Evolutionary conservation across 2,888 invertebrate species (phyloP).

Genomic region (Latheticus oryzae): DNA sequence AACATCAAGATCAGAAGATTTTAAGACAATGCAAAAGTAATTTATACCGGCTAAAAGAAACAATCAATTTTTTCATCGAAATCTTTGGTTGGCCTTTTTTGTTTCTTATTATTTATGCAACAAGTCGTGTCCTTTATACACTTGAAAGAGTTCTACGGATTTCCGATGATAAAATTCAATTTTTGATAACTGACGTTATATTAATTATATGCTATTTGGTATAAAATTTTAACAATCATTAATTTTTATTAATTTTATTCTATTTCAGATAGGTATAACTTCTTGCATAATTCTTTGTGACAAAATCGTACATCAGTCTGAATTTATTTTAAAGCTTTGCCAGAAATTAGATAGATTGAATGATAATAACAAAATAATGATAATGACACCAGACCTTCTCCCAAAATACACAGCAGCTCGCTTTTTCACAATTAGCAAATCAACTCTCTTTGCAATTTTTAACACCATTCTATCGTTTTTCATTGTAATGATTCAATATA

Average conservation of each 20-base stretch:
- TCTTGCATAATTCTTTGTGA: too few relatives aligned
- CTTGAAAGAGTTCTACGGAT: neutral
- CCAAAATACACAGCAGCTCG: slow-evolving; percentile 4
- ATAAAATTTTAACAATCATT: too few relatives aligned
- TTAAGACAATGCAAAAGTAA: too few relatives aligned
- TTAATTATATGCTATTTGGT: too few relatives aligned
- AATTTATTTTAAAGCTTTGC: slow-evolving; percentile 1
- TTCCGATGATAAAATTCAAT: too few relatives aligned
- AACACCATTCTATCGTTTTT: neutral
- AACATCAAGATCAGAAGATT: too few relatives aligned
- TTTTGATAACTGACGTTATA: too few relatives aligned
- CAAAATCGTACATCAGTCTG: too few relatives aligned
- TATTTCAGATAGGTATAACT: too few relatives aligned
- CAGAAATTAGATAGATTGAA: neutral
- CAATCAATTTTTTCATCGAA: neutral
- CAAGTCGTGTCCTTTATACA: neutral
- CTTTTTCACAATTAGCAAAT: slow-evolving; percentile 1
- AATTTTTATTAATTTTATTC: too few relatives aligned
- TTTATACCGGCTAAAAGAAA: too few relatives aligned
- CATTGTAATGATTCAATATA: slow-evolving; percentile 1
- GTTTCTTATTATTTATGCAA: neutral
- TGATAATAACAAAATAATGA: neutral
- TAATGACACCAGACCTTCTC: neutral
- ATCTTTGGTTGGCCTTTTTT: neutral
- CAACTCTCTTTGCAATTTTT: neutral